phyloP scores from a whole-genome alignment of 2,113 vertebrate species.

The Myotis brandtii region DNA sequence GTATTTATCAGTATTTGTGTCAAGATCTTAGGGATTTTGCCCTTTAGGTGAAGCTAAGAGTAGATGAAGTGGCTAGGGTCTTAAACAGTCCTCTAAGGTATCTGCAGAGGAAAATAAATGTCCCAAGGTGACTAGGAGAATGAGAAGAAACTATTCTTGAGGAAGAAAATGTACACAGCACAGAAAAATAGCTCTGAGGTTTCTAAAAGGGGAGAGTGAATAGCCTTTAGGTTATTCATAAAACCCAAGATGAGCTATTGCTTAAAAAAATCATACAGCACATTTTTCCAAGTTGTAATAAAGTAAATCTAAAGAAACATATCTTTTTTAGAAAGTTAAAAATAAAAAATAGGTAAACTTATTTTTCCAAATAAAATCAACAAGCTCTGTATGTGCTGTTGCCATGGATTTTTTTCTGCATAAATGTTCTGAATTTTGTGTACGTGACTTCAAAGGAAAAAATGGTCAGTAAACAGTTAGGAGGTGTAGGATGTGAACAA shows the following conservation, averaged over 20 bases:
- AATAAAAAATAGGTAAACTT: slow-evolving; percentile 20
- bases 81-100: slow-evolving; percentile 81
- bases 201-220: slow-evolving; percentile 70
- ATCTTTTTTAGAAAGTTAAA: slow-evolving; percentile 72
- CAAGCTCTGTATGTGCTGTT: slow-evolving; percentile 67
- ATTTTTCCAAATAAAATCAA: slow-evolving; percentile 68
- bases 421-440: slow-evolving; percentile 70
- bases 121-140: slow-evolving; percentile 79
- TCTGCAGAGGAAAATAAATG: slow-evolving; percentile 82
- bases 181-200: slow-evolving; percentile 82
- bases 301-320: slow-evolving; percentile 65
- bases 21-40: slow-evolving; percentile 88
- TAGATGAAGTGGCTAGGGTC: slow-evolving; percentile 82
- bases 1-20: slow-evolving; percentile 89
- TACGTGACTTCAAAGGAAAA: slow-evolving; percentile 62
- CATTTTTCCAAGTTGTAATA: slow-evolving; percentile 62
- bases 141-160: slow-evolving; percentile 81
- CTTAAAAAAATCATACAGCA: neutral
- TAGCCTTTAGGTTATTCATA: slow-evolving; percentile 65
- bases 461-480: slow-evolving; percentile 19
- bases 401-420: slow-evolving; percentile 69
- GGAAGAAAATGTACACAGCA: slow-evolving; percentile 78
- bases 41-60: slow-evolving; percentile 86
- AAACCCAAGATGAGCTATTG: slow-evolving; percentile 55
- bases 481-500: neutral